Conservation (phyloP, 2,888 invertebrate genomes). For the Anarsia innoxiella region DNA sequence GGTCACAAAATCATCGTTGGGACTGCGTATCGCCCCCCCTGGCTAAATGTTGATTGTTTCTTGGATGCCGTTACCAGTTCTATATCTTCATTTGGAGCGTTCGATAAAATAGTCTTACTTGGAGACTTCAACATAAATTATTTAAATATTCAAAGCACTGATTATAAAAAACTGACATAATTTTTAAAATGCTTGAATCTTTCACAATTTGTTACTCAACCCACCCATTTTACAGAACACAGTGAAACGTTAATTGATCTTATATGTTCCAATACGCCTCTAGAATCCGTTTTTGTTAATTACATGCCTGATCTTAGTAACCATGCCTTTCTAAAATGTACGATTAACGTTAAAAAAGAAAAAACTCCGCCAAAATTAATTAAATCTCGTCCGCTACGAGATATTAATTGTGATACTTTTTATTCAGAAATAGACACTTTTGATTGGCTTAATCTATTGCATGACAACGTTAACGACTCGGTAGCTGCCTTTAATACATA, state of each 20-base stretch:
- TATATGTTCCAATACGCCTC: not conserved
- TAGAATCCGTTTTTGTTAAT: not conserved
- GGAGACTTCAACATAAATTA: constrained; percentile 2
- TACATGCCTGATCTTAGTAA: not conserved
- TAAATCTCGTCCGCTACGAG: not conserved
- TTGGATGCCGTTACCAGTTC: not conserved
- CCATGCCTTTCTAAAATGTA: not conserved
- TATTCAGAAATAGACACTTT: not conserved
- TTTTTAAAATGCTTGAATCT: not conserved
- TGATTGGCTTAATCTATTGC: not conserved
- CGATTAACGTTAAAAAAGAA: not conserved
- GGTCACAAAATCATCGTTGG: not conserved
- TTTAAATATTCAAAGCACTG: not conserved
- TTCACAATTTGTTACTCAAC: not conserved
- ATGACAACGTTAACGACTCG: not conserved
- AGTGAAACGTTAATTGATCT: not conserved
- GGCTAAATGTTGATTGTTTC: not conserved
- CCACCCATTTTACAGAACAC: constrained; percentile 1
- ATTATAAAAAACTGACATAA: not conserved
- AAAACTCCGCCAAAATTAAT: not conserved
- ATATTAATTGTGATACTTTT: not conserved
- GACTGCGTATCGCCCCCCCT: not conserved
- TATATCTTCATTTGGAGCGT: not conserved
- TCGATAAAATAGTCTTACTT: not conserved
- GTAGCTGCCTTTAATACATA: not conserved